These are phyloP conservation scores for Columba guinea DNA, from an alignment of 2,797 vertebrate species.

Conservation along the genomic window DNA sequence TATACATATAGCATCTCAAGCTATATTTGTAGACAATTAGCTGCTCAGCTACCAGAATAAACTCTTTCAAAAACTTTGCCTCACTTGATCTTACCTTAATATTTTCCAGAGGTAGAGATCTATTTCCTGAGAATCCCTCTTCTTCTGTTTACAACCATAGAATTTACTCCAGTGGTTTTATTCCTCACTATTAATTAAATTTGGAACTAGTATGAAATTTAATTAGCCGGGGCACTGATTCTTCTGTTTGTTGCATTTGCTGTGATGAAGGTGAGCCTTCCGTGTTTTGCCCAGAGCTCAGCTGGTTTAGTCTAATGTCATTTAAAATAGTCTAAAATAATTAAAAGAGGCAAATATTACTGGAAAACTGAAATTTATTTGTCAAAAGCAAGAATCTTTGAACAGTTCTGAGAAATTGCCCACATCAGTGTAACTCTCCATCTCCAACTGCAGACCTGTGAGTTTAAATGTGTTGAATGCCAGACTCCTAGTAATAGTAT, in stretches of 20 bases:
- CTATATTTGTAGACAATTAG: background rate
- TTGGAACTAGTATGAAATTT: background rate
- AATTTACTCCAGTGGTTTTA: background rate
- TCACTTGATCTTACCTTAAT: background rate
- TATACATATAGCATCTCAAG: background rate
- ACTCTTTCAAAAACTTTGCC: background rate
- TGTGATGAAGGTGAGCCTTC: background rate
- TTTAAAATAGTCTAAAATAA: background rate
- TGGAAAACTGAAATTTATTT: background rate
- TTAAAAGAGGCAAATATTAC: background rate
- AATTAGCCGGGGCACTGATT: background rate
- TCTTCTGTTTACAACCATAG: background rate
- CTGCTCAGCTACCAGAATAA: background rate
- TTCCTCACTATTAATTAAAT: background rate
- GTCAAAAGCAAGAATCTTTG: background rate
- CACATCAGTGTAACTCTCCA: background rate
- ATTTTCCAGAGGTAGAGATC: background rate
- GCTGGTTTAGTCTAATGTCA: background rate
- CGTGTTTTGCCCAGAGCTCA: background rate
- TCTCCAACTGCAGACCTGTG: rapidly evolving
- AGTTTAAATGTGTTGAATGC: background rate
- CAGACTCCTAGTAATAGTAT: background rate
- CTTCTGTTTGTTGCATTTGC: background rate
- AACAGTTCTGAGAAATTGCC: background rate
- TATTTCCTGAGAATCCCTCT: background rate